These are phyloP conservation scores for Psittacula derbiana DNA, from an alignment of 2,797 vertebrate species.

Conservation along the genomic window DNA sequence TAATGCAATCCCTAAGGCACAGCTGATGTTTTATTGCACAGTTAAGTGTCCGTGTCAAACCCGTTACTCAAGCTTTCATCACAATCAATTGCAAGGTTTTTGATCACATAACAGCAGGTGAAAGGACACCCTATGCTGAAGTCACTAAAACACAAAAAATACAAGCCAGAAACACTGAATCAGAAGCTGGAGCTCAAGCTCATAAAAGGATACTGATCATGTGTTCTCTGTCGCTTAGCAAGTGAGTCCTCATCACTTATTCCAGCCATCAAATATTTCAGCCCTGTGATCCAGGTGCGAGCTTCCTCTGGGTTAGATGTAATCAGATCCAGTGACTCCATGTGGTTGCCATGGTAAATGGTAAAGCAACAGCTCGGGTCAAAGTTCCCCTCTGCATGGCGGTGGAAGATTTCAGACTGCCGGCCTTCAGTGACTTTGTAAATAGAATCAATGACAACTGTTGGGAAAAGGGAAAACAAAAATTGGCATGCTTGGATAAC, in stretches of 20 bases:
- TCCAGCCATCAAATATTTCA: slow-evolving; percentile 95
- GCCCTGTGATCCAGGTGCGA: slow-evolving; percentile 95
- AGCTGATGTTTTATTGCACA: neutral
- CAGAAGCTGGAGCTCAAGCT: neutral
- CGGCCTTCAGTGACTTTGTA: slow-evolving; percentile 96
- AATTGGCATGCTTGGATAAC: neutral
- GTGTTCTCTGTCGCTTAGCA: slow-evolving; percentile 90
- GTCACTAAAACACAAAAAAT: neutral
- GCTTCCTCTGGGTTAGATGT: slow-evolving; percentile 94
- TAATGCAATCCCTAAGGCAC: neutral
- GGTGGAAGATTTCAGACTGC: slow-evolving; percentile 94
- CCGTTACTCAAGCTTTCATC: neutral
- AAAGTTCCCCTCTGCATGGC: slow-evolving; percentile 89
- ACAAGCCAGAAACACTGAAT: neutral
- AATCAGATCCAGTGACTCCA: slow-evolving; percentile 95
- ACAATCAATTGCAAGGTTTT: neutral
- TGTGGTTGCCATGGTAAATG: slow-evolving; percentile 95
- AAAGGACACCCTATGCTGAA: neutral
- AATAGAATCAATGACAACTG: slow-evolving; percentile 97
- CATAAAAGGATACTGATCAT: slow-evolving; percentile 93
- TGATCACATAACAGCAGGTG: neutral
- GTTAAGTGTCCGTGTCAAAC: neutral
- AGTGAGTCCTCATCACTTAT: slow-evolving; percentile 97
- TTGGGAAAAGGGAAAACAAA: neutral
- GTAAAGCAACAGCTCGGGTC: slow-evolving; percentile 95